phyloP scores from a whole-genome alignment of 2,888 invertebrate genomes.

The Balanococcus diminutus region DNA sequence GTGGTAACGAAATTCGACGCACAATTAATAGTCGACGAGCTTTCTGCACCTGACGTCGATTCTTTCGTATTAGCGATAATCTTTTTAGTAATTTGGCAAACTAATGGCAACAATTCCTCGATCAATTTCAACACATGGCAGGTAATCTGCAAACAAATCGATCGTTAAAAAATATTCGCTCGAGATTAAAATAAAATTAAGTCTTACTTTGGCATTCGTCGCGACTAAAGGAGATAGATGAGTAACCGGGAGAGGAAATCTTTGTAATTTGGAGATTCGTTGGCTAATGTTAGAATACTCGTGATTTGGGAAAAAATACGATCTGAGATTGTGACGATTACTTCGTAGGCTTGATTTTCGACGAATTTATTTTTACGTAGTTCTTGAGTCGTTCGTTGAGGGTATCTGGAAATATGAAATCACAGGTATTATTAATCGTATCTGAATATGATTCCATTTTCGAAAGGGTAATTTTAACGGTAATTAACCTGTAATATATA shows the following conservation, averaged over 20 bases:
- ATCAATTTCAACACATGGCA: conserved; percentile 85
- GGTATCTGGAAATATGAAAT: conserved; percentile 5
- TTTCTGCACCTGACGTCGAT: conserved; percentile 59
- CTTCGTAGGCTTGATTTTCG: conserved; percentile 47
- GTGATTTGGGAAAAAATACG: conserved; percentile 17
- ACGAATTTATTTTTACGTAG: conserved; percentile 39
- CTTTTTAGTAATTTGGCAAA: conserved; percentile 76
- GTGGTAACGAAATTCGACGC: conserved; percentile 66
- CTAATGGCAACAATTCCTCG: conserved; percentile 86
- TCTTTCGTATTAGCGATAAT: conserved; percentile 20
- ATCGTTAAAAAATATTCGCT: not conserved
- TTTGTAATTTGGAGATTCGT: not conserved
- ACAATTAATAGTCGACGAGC: conserved; percentile 57
- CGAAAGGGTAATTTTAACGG: not conserved
- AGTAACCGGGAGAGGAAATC: conserved; percentile 36
- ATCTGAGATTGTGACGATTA: conserved; percentile 28
- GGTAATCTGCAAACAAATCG: conserved; percentile 69
- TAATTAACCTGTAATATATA: conserved; percentile 77
- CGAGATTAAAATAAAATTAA: not conserved
- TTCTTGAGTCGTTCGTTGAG: conserved; percentile 45
- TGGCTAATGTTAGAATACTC: not conserved
- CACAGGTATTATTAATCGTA: not conserved
- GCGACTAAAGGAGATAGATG: conserved; percentile 46
- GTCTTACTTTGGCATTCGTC: conserved; percentile 32
- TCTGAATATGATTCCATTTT: too few species aligned